phyloP scores from a whole-genome alignment of 2,113 vertebrate genomes.

The Scalopus aquaticus region DNA sequence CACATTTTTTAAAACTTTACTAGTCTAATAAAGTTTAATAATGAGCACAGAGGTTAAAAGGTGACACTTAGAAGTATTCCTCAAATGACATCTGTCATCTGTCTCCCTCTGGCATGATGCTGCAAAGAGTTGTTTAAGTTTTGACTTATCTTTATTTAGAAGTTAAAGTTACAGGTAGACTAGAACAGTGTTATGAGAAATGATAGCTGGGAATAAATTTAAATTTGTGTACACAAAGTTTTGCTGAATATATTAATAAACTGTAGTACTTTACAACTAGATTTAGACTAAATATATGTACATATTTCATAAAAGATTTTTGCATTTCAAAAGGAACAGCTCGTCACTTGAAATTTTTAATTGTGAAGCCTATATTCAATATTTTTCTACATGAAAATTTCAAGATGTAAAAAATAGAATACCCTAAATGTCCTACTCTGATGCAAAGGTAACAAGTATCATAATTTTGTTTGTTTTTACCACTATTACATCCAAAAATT shows the following conservation, averaged over 20 bases:
- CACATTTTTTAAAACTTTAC: not conserved
- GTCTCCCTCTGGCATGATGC: not conserved
- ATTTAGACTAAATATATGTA: not conserved
- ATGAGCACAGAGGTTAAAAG: not conserved
- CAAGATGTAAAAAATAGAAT: not conserved
- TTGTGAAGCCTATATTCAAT: not conserved
- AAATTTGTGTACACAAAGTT: not conserved
- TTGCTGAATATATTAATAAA: not conserved
- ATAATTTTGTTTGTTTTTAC: not conserved
- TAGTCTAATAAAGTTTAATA: not conserved
- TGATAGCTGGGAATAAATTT: not conserved
- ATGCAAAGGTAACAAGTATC: not conserved
- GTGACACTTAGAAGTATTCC: not conserved
- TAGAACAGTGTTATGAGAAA: not conserved
- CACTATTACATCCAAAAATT: not conserved
- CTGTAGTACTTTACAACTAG: not conserved
- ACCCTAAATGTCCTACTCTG: not conserved
- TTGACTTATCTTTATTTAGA: not conserved
- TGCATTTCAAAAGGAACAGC: not conserved
- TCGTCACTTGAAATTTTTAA: not conserved
- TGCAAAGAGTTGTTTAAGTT: not conserved
- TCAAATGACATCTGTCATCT: not conserved
- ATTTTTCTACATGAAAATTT: not conserved
- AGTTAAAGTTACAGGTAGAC: not conserved
- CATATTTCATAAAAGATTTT: not conserved